phyloP scores from a whole-genome alignment of 2,113 vertebrate genomes.

The Microtus richardsoni region DNA sequence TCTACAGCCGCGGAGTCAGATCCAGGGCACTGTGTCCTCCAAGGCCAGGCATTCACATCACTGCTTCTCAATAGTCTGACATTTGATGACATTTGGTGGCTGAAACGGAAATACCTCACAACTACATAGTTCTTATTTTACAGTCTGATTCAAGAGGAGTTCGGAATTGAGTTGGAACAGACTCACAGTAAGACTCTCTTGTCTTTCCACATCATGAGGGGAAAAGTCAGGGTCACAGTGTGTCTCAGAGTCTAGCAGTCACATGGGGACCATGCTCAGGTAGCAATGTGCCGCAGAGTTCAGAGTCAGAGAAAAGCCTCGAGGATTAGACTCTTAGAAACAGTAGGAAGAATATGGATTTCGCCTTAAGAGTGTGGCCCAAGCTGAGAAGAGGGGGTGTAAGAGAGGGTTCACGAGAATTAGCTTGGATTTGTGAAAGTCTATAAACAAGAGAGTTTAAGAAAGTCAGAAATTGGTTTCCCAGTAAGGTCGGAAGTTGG shows the following conservation, averaged over 20 bases:
- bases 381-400: background rate
- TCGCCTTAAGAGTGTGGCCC: background rate
- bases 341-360: background rate
- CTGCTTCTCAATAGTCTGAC: background rate
- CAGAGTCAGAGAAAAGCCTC: background rate
- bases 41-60: background rate
- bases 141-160: background rate
- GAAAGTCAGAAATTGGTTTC: background rate
- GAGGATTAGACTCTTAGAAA: background rate
- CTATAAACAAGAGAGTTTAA: background rate
- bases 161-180: conserved; percentile 35
- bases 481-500: background rate
- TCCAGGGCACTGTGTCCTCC: background rate
- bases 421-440: background rate
- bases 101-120: background rate
- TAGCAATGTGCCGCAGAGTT: rapidly evolving
- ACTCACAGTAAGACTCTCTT: background rate
- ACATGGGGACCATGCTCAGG: background rate
- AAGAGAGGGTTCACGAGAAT: background rate
- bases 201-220: background rate
- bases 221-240: background rate
- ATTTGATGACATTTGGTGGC: background rate
- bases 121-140: background rate
- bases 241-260: background rate
- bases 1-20: background rate